Evolutionary conservation across 2,113 vertebrate genomes (phyloP).

Genomic region (Mirounga angustirostris): DNA sequence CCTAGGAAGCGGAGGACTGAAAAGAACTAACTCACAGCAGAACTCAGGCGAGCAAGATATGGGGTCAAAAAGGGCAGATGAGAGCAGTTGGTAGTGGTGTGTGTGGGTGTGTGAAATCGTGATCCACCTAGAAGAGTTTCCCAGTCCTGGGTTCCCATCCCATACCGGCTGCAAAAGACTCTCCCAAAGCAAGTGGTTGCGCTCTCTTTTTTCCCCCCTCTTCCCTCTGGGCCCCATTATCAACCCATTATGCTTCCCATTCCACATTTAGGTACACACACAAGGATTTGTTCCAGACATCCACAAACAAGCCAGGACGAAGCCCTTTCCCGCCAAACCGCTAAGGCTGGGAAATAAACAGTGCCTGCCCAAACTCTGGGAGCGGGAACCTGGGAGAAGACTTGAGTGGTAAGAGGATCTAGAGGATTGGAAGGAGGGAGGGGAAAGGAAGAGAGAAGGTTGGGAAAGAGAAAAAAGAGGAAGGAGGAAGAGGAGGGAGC

Average conservation of each 20-base stretch:
- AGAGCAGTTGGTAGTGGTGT: neutral
- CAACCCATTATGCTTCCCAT: neutral
- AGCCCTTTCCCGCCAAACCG: slow-evolving; percentile 73
- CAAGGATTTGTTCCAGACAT: slow-evolving; percentile 61
- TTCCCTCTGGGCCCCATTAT: neutral
- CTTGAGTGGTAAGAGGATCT: neutral
- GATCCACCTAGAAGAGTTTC: neutral
- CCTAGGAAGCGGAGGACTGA: neutral
- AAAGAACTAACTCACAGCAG: neutral
- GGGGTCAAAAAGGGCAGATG: neutral
- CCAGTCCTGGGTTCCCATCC: neutral
- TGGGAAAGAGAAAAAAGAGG: neutral
- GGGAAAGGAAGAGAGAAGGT: neutral
- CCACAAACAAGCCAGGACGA: slow-evolving; percentile 60
- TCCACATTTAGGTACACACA: slow-evolving; percentile 41
- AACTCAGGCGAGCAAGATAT: neutral
- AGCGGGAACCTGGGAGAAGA: neutral
- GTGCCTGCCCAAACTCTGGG: neutral
- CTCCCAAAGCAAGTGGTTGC: neutral
- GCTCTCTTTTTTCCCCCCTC: neutral
- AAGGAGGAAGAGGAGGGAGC: neutral
- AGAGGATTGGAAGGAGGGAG: neutral
- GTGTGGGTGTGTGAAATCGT: neutral
- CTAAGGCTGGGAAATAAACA: neutral
- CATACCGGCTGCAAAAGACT: neutral